Base-by-base conservation (phyloP, 2,113 vertebrate species). In the Lepisosteus oculatus region DNA sequence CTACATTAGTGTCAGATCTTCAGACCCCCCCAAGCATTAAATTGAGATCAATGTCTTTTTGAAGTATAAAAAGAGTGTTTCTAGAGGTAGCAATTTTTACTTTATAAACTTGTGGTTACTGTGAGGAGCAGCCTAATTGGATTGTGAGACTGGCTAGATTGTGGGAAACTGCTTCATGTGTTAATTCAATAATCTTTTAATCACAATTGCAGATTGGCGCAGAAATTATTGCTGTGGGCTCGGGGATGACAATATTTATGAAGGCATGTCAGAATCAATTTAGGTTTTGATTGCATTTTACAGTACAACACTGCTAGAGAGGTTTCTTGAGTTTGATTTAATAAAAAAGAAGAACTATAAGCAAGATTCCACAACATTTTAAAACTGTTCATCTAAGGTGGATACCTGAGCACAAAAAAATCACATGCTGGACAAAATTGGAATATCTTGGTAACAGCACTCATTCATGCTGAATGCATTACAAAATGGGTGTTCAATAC, bases 221-320 rank as follows among this genome's bases (percentile, higher is more conserved):
- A 59, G n/a, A 59, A n/a, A 59, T n/a, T 15, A 59, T 73, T 8
- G 74, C 85, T 83, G 73, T 55, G 74, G 85, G 82, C 80, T 75
- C 69, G 59, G 66, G 56, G 9, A 61, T 71, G 65, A 65, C 65
- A 65, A 29, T 75, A 45, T 71, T 66, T 76, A 86, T 87, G 81
- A 87, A 86, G 80, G 83, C 74, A 78, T 85, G 85, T 86, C 87
- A 85, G 76, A 84, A 74, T 82, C 85, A 85, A 85, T 89, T 51
- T 87, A 86, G 75, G 77, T 76, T 78, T 62, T 83, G 86, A 90
- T 87, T 85, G 83, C 87, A 78, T 81, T 77, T 72, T 69, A 9
- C 47, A 51, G 47, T 51, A 9, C 47, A 9, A 9, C 47, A 51
- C 9, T 5, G 47, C 9, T 51, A 9, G 47, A 51, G 47, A 51